Evolutionary conservation across 2,113 vertebrate genomes (phyloP).

Genomic region (Clarias magur): DNA sequence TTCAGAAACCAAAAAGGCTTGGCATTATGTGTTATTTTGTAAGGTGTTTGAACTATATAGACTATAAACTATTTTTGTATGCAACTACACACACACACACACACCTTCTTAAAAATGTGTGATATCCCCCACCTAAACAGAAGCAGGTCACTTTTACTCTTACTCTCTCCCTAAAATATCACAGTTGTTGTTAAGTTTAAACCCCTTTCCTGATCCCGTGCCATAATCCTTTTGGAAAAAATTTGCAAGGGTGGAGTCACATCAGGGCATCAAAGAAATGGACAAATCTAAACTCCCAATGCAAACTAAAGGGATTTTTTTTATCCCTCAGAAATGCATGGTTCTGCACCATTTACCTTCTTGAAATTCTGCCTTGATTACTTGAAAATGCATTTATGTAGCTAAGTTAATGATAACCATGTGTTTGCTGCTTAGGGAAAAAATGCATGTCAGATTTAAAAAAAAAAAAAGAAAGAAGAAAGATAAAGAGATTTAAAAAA

Average conservation of each 20-base stretch:
- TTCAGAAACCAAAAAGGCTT: not conserved
- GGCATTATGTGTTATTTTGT: not conserved
- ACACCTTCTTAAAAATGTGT: not conserved
- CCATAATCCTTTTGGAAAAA: conserved; percentile 49
- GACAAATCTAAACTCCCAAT: conserved; percentile 14
- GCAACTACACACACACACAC: not conserved
- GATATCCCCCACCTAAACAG: not conserved
- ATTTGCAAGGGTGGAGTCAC: conserved; percentile 35
- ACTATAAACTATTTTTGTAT: not conserved
- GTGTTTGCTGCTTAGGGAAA: not conserved
- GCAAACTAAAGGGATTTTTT: not conserved
- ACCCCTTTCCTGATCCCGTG: conserved; percentile 32
- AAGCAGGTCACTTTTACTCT: conserved; percentile 5
- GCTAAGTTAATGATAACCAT: conserved; percentile 16
- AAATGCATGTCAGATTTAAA: not conserved
- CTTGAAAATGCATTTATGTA: not conserved
- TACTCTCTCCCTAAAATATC: conserved; percentile 31
- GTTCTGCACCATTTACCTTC: conserved; percentile 13
- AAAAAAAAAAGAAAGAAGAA: not conserved
- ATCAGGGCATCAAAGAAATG: conserved; percentile 35
- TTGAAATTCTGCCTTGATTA: conserved; percentile 13
- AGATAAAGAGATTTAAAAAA: not conserved
- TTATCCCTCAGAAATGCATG: not conserved
- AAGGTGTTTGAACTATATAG: not conserved
- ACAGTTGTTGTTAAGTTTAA: conserved; percentile 39